A percentile compares a stretch with the other conserved stretches of the same genome.
phyloP scores from a whole-genome alignment of 2,113 vertebrate genomes.

The Gallinago media region DNA sequence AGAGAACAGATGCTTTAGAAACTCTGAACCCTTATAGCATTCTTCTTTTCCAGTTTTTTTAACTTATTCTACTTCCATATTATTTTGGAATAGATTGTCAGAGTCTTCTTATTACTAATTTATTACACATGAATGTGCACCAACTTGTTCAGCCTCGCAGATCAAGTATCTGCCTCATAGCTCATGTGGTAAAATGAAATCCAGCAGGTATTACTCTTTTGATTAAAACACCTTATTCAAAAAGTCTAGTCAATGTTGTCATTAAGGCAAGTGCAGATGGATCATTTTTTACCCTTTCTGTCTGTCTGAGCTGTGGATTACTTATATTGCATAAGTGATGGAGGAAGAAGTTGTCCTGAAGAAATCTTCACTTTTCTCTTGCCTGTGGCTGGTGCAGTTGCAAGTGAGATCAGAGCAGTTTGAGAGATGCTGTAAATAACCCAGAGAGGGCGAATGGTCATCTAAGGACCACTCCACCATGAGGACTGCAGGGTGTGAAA shows the following conservation, averaged over 20 bases:
- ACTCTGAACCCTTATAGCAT: neutral
- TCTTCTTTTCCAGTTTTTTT: neutral
- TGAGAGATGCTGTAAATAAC: neutral
- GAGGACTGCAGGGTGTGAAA: neutral
- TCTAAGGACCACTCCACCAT: neutral
- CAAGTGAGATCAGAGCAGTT: neutral
- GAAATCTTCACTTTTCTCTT: neutral
- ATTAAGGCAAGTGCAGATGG: neutral
- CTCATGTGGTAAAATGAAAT: constrained; percentile 27
- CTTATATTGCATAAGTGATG: neutral
- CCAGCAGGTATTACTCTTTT: constrained; percentile 1
- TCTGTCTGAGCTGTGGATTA: neutral
- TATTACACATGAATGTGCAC: neutral
- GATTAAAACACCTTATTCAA: constrained; percentile 37
- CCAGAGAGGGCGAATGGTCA: neutral
- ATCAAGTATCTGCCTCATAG: constrained; percentile 14
- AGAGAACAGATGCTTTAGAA: neutral
- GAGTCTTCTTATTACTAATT: constrained; percentile 8
- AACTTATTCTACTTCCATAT: neutral
- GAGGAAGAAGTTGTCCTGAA: neutral
- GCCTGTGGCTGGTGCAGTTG: neutral
- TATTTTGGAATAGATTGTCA: neutral
- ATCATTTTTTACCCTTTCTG: neutral
- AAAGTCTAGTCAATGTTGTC: neutral
- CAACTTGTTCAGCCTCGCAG: neutral